Evolutionary conservation across 2,113 vertebrate genomes (phyloP), one percentile per base, ranked within the genome.

Genomic region (Cyprinodon variegatus): DNA sequence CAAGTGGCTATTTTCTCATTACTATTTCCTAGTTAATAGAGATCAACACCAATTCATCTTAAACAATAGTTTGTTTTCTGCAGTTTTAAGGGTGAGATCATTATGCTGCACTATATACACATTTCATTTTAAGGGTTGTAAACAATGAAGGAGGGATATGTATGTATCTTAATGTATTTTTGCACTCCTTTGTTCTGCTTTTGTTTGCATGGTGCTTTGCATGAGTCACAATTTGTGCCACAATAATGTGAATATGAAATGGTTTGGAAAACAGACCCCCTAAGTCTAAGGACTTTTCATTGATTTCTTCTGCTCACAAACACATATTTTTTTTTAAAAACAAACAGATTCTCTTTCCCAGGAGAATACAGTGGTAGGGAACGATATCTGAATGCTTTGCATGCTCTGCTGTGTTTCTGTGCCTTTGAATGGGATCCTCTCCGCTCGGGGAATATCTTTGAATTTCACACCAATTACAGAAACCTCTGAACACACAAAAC

Each of bases 401-500:
- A 66, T 14, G 22, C 68, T 60, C 48, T 65, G 63, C 29, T 83
- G 65, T 66, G 67, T 74, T 74, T 82, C 62, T 70, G 64, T 59
- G 68, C 71, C 68, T 69, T 45, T 61, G 39, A 74, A 48, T 69
- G 73, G 45, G 81, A 75, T 14, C 61, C 29, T 63, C 62, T 65
- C 59, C 65, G 46, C 81, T 67, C 66, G 2, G 72, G 79, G 79
- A 81, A 65, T 74, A 61, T 36, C 11, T 71, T 60, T 65, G 40
- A 61, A 65, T 85, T 90, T 91, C 86, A 90, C 83, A 89, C 80
- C 78, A 89, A 90, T 92, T 89, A 90, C 67, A 88, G 74, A 76
- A 71, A 71, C 71, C 40, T 78, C 37, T 20, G 22, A 38, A n/a
- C 50, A 62, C 61, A 78, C 29, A 76, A 72, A 83, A 79, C 5